Evolutionary conservation across 2,888 invertebrate species (phyloP).

Genomic region (Oligia strigilis): DNA sequence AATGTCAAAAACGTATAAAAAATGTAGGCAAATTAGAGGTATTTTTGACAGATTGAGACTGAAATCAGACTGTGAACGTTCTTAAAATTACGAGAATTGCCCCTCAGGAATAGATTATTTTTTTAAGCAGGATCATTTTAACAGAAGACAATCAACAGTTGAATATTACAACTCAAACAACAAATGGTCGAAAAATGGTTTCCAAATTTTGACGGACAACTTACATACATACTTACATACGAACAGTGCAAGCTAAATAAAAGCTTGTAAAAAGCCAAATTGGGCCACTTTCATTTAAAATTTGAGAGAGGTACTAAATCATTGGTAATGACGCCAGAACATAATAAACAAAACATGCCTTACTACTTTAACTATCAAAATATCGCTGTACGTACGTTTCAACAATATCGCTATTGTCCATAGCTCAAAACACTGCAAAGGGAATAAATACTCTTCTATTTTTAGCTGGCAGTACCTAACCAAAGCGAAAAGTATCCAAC

Average conservation of each 20-base stretch:
- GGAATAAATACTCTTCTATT: conserved; percentile 17
- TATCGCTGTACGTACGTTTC: neutral
- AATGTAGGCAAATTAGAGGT: too few relatives aligned
- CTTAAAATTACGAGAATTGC: too few relatives aligned
- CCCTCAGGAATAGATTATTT: neutral
- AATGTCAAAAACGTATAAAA: too few relatives aligned
- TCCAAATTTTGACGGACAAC: too few relatives aligned
- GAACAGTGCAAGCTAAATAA: too few relatives aligned
- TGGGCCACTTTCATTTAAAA: neutral
- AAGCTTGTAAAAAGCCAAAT: neutral
- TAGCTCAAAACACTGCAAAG: conserved; percentile 16
- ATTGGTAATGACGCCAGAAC: neutral
- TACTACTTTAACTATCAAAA: neutral
- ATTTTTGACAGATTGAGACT: too few relatives aligned
- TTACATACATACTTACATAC: too few relatives aligned
- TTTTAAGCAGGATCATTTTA: neutral
- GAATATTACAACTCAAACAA: too few relatives aligned
- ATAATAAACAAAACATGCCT: neutral
- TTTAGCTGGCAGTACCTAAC: conserved; percentile 4
- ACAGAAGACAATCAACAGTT: neutral
- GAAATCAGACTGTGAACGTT: too few relatives aligned
- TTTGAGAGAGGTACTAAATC: neutral
- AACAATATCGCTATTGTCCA: conserved; percentile 10
- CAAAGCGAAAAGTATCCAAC: conserved; percentile 14
- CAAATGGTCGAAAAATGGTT: too few relatives aligned